Percentiles rank a stretch among this genome's conserved stretches.
Evolutionary conservation across 1,140 invertebrate species (phyloP).

Genomic region (Pseudomyrmex sp.): DNA sequence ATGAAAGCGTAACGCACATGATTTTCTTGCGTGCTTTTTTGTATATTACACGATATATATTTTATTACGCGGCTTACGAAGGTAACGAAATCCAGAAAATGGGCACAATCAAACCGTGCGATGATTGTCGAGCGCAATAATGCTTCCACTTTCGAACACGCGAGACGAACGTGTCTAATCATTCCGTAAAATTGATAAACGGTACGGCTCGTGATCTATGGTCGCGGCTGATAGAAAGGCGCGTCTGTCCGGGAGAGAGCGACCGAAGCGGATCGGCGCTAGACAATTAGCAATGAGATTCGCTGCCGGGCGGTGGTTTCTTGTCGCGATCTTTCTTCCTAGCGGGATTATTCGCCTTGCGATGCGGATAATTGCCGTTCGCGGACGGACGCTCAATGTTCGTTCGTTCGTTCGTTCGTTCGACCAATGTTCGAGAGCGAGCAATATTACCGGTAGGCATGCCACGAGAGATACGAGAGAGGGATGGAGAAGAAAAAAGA

Average conservation of each 20-base stretch:
- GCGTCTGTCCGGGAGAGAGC: slow-evolving; percentile 2
- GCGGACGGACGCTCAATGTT: slow-evolving; percentile 10
- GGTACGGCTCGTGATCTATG: slow-evolving; percentile 27
- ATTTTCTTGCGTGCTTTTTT: no score
- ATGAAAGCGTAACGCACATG: no score
- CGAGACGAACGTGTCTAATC: slow-evolving; percentile 39
- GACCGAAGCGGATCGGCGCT: slow-evolving; percentile 51
- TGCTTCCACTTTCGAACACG: slow-evolving; percentile 6
- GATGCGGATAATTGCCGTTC: slow-evolving; percentile 55
- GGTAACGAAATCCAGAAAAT: background rate
- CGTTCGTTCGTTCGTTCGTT: slow-evolving; percentile 17
- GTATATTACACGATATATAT: background rate
- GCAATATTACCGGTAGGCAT: slow-evolving; percentile 60
- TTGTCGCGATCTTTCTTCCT: slow-evolving; percentile 59
- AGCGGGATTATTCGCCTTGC: slow-evolving; percentile 50
- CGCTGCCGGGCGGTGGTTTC: slow-evolving; percentile 62
- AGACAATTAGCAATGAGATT: slow-evolving; percentile 67
- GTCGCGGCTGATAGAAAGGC: slow-evolving; percentile 30
- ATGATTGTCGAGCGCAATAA: slow-evolving; percentile 2
- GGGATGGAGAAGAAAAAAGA: background rate
- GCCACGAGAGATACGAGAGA: slow-evolving; percentile 9
- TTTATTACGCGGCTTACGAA: background rate
- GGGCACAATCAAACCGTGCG: slow-evolving; percentile 15
- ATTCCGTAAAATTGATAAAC: slow-evolving; percentile 58
- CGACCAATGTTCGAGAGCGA: slow-evolving; percentile 34